Evolutionary conservation across 1,140 invertebrate genomes (phyloP), one percentile per base, ranked within the genome.

Genomic region (Platyscapa corneri): DNA sequence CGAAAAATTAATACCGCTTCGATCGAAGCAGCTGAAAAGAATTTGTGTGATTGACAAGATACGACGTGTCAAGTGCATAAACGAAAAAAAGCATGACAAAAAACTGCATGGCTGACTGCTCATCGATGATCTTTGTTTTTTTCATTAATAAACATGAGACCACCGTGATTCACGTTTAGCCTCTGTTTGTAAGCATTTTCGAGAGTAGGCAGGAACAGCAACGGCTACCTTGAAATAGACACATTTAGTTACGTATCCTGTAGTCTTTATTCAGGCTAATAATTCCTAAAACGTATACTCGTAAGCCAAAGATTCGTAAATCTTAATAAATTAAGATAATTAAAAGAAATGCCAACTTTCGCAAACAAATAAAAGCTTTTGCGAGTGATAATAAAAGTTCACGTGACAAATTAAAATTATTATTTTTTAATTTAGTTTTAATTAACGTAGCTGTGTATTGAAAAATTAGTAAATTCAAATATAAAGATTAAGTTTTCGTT

Each of bases 61-160:
- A 60, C 76, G 20, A 34, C 32, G 82, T 83, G 82, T 76, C 72
- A 83, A 83, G 72, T 83, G 72, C 53, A 76, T 56, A 74, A 82
- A 23, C 46, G 18, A 67, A 12, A 46, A 56, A 42, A 23, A 16
- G 37, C 56, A 76, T 12, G 37, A 76, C 0, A 53, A 76, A 32
- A 77, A 77, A 14, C 23, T 23, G 18, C 34, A 78, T 74, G 37
- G 37, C 49, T 64, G 83, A 84, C 79, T 60, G 76, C 49, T 85
- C 77, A 80, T 85, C 83, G 77, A 34, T 75, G 77, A 85, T 85
- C 83, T 80, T 85, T 85, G 83, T 85, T 85, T 85, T 85, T 65
- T 80, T 85, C 83, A 74, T 80, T 85, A 80, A 85, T 80, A 85
- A 85, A 85, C 83, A 85, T 80, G 83, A 85, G 77, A 37, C 6